Evolutionary conservation across 2,888 invertebrate species (phyloP), one percentile per base, ranked within the genome.

Genomic region (Epirrhoe tristata): DNA sequence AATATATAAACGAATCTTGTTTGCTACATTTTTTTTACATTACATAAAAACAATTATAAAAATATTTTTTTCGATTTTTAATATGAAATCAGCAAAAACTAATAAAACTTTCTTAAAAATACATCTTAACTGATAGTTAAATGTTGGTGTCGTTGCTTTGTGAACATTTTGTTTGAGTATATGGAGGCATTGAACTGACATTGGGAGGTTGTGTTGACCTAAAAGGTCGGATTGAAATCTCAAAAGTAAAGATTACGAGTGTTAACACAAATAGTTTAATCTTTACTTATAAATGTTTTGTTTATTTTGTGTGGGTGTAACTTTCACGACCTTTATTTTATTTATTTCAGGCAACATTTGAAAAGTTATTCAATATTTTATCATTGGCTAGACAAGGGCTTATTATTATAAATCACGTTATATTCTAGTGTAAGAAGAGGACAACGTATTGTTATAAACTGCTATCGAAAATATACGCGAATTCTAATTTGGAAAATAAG

Each of bases 121-220:
- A 43, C 5, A 4, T 10, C 4, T 12, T 12, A 43, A 12, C 39
- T 12, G 10, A 1, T 48, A 1, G 16, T 16, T 48, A 16, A 48
- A 16, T 16, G 1, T 48, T 16, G 48, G 48, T 48, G 48, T 16
- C 6, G 14, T 48, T 48, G 48, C 6, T 1, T 16, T 48, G 39
- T 10, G 5, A 43, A 43, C 16, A 48, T 48, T 48, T 16, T 48
- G 48, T 16, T 48, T 48, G 6, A 10, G 10, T 36, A 0, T 6
- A 48, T 16, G 48, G 48, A 16, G 16, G 5, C 16, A 14, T 48
- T 48, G 48, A 14, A 48, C 48, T 43, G 46, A 58, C 57, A 48
- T 48, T 58, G 48, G 31, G 5, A 58, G 32, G 48, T 17, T 34
- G 34, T 3, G 50, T 58, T 58, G 39, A 59, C 39, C 51, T 24